Percentiles rank a stretch among this genome's conserved stretches.
Conservation (phyloP, 2,888 invertebrate species). For the Pterostichus niger region DNA sequence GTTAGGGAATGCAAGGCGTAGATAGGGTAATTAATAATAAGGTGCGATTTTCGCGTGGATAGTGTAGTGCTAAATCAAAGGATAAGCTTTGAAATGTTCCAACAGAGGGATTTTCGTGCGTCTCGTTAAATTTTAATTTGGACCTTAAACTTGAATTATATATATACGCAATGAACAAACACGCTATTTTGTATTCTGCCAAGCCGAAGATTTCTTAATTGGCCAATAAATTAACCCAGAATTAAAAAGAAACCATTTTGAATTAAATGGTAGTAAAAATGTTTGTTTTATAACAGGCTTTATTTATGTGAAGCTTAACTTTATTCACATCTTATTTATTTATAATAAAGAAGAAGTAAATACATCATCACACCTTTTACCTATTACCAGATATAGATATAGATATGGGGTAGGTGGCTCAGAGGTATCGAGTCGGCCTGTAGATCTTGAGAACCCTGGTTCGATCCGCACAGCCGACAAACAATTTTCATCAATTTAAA, state of each 20-base stretch:
- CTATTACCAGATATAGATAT: too few relatives aligned
- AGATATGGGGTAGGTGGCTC: too few relatives aligned
- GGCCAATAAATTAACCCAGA: neutral
- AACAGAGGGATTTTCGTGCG: conserved; percentile 22
- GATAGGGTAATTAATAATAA: conserved; percentile 38
- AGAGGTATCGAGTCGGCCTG: too few relatives aligned
- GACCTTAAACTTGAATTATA: conserved; percentile 12
- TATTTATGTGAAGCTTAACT: too few relatives aligned
- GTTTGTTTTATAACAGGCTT: too few relatives aligned
- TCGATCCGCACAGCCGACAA: too few relatives aligned
- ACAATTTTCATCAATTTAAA: too few relatives aligned
- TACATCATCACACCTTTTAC: too few relatives aligned
- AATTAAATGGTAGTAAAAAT: too few relatives aligned
- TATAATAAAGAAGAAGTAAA: too few relatives aligned
- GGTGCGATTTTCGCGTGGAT: conserved; percentile 13
- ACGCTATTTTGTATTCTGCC: conserved; percentile 14
- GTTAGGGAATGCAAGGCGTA: neutral
- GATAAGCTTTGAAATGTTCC: conserved; percentile 28
- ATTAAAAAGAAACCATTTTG: neutral
- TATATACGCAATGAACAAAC: neutral
- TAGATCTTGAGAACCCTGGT: too few relatives aligned
- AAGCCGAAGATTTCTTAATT: neutral
- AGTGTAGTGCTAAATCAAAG: conserved; percentile 2
- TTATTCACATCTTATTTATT: too few relatives aligned
- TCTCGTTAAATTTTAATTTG: conserved; percentile 25